Evolutionary conservation across 2,797 vertebrate species (phyloP).

Genomic region (Nothura maculosa): DNA sequence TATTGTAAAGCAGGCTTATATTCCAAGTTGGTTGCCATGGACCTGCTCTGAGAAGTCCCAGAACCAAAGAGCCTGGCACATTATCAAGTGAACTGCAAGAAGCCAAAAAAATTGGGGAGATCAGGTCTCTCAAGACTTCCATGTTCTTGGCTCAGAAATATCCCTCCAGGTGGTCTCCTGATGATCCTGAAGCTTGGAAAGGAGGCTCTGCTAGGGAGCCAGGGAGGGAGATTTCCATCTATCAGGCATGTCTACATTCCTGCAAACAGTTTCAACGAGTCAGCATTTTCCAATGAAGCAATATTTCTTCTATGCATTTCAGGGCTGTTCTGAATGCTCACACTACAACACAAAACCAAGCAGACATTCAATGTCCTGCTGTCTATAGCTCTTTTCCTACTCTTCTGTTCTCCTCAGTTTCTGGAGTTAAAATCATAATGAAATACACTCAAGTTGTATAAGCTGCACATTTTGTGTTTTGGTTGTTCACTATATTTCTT

Average conservation of each 20-base stretch:
- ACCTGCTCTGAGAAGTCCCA: neutral
- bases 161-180: neutral
- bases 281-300: neutral
- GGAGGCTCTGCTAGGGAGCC: neutral
- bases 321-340: neutral
- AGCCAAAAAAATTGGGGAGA: neutral
- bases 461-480: neutral
- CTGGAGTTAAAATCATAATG: neutral
- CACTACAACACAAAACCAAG: neutral
- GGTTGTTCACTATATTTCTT: neutral
- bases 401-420: neutral
- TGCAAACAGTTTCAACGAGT: neutral
- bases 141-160: slow-evolving; percentile 1
- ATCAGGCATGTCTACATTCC: neutral
- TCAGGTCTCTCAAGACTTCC: neutral
- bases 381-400: neutral
- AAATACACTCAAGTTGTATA: neutral
- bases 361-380: neutral
- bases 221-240: neutral
- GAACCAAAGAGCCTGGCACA: neutral
- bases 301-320: neutral
- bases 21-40: neutral
- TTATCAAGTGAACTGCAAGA: neutral
- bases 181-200: slow-evolving; percentile 7
- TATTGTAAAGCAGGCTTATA: neutral